Percentiles rank a stretch among this genome's conserved stretches.
Evolutionary conservation across 2,888 invertebrate species (phyloP).

Genomic region (Leptinotarsa juncta): DNA sequence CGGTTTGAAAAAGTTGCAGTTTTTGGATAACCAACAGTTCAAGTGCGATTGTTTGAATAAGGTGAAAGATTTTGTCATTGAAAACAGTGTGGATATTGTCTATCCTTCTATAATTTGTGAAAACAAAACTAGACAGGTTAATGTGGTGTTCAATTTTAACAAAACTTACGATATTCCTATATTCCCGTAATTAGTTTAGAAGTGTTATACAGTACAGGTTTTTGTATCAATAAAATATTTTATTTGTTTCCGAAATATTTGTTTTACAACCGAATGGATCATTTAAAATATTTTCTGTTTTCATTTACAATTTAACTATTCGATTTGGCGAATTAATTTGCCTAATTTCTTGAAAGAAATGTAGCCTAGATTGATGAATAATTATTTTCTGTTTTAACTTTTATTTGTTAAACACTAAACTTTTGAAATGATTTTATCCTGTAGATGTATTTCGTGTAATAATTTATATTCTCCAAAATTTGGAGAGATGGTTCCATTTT

Average conservation of each 20-base stretch:
- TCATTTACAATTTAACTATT: no score
- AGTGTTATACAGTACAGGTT: not conserved
- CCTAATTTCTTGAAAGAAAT: no score
- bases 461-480: no score
- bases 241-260: not conserved
- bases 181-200: not conserved
- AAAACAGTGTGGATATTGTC: constrained; percentile 49
- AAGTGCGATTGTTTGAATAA: constrained; percentile 57
- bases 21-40: constrained; percentile 54
- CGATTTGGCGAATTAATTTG: no score
- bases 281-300: no score
- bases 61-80: constrained; percentile 53
- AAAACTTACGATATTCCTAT: constrained; percentile 54
- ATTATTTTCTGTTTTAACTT: no score
- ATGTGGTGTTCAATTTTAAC: constrained; percentile 53
- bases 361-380: no score
- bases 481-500: no score
- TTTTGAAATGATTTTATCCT: no score
- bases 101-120: constrained; percentile 56
- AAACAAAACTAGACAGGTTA: constrained; percentile 47
- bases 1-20: constrained; percentile 49
- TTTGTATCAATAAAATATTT: not conserved
- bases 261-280: no score
- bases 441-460: no score
- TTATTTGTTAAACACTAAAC: no score